Evolutionary conservation across 2,888 invertebrate genomes (phyloP).

Genomic region (Balanococcus diminutus): DNA sequence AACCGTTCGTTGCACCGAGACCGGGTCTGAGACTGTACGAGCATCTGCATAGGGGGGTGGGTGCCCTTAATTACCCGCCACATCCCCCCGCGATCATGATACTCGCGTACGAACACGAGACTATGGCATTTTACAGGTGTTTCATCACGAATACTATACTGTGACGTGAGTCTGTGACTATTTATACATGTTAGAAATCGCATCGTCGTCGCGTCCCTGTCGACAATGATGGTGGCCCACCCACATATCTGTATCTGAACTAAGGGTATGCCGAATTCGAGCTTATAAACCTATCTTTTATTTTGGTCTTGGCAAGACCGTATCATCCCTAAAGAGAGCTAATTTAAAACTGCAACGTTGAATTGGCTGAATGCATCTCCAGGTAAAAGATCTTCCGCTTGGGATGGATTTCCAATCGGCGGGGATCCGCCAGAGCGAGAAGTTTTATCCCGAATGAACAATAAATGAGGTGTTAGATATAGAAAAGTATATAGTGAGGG

Average conservation of each 20-base stretch:
- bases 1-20: slow-evolving; percentile 15
- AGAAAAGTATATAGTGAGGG: no score
- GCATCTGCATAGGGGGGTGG: background rate
- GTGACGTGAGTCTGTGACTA: no score
- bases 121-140: background rate
- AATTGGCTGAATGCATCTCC: background rate
- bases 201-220: no score
- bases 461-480: background rate
- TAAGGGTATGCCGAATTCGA: no score
- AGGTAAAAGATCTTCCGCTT: no score
- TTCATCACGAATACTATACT: no score
- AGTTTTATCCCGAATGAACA: background rate
- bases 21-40: background rate
- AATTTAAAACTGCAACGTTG: background rate
- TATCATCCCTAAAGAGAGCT: background rate
- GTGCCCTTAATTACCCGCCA: background rate
- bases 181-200: no score
- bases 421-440: background rate
- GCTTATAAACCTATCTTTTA: no score
- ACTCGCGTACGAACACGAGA: background rate
- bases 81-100: background rate
- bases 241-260: no score
- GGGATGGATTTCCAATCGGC: background rate
- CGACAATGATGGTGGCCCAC: no score
- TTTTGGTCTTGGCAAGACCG: background rate